Base-by-base conservation (phyloP, 2,888 invertebrate species). In the Sinelater perroti region DNA sequence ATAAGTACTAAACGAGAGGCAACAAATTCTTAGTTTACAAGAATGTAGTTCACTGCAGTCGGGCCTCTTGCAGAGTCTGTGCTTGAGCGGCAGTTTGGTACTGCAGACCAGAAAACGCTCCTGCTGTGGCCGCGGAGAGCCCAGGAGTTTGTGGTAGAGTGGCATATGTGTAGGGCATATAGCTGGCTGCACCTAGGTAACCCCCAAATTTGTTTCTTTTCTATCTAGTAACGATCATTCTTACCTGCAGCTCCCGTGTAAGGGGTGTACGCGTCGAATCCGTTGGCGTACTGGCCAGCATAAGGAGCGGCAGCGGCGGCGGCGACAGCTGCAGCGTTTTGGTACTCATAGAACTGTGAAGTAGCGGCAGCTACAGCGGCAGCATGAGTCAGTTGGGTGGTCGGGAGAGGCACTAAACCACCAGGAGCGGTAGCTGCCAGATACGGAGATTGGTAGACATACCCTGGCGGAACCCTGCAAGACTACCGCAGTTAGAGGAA, bases 291-390 rank as follows among this genome's bases (percentile, higher is more conserved):
- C 67, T 89, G 88, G 62, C 87, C 87, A 7, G 61, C 50, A 72
- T 88, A 89, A 1, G 87, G 86, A 31, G 84, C 86, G 3, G 70
- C 68, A 31, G 90, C 89, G 1, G 89, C 89, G 2, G 88, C 88
- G 0, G 88, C 87, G 8, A 87, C 87, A 4, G 81, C 82, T 20
- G 80, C 81, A n/a, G 82, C 85, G 69, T 85, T 85, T 72, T 91
- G 91, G 78, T 91, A 91, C 80, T 91, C 90, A 74, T 91, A 91
- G 73, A 91, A 86, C 72, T 91, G 89, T 70, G 88, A 88, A 42
- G 84, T 81, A n/a, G 90, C 90, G 0, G 90, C 90, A 7, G 90
- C 90, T 51, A 90, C 83, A 0, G 90, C 90, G 5, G 90, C 89
- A 1, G 89, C 89, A 72, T 88, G 88, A 69, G 86, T 86, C 70